Percentiles rank a stretch among this genome's conserved stretches.
Conservation (phyloP, 2,113 vertebrate genomes). For the Ictalurus punctatus region DNA sequence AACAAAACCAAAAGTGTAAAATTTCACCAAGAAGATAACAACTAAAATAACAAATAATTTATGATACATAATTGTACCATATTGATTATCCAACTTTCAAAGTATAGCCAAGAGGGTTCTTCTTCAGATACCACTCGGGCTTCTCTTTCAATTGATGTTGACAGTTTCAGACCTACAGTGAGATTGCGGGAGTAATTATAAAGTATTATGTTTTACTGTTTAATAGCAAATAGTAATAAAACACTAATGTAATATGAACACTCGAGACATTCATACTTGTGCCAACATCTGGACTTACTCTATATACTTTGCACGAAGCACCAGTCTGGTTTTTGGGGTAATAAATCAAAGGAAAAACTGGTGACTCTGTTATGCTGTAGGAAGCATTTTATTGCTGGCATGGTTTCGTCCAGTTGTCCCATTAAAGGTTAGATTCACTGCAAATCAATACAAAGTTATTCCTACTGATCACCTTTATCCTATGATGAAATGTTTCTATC, state of each 20-base stretch:
- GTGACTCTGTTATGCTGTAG: too few species aligned
- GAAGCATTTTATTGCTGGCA: too few species aligned
- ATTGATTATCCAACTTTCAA: too few species aligned
- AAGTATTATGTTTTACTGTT: background rate
- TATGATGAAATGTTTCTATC: too few species aligned
- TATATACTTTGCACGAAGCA: constrained; percentile 85
- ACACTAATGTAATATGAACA: background rate
- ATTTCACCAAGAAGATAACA: too few species aligned
- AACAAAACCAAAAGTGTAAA: too few species aligned
- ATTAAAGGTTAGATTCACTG: background rate
- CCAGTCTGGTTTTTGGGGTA: constrained; percentile 75
- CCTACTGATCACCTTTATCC: background rate
- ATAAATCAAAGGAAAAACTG: too few species aligned
- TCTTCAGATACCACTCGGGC: constrained; percentile 89
- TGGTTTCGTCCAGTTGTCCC: too few species aligned
- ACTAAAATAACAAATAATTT: too few species aligned
- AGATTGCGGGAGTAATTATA: constrained; percentile 9
- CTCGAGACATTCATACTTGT: background rate
- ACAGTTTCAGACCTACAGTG: constrained; percentile 81
- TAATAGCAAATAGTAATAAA: background rate
- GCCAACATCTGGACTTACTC: constrained; percentile 71
- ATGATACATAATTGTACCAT: too few species aligned
- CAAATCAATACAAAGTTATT: background rate
- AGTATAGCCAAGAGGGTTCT: constrained; percentile 74
- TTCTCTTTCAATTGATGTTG: constrained; percentile 90